phyloP scores from a whole-genome alignment of 2,113 vertebrate genomes.

The Oncorhynchus mykiss region DNA sequence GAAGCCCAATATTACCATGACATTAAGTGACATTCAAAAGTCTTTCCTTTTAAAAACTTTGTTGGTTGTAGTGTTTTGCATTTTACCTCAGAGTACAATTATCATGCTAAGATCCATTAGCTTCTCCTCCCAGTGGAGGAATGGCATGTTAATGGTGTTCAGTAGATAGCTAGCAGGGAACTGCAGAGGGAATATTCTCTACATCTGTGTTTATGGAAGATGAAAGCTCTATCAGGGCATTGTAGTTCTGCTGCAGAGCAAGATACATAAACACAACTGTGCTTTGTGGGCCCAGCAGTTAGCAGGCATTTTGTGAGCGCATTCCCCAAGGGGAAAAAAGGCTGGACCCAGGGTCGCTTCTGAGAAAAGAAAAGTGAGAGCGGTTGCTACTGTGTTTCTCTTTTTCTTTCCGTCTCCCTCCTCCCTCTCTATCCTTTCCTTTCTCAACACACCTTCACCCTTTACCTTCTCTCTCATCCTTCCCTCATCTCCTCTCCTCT shows the following conservation, averaged over 20 bases:
- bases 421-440: slow-evolving; percentile 15
- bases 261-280: slow-evolving; percentile 53
- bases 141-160: too few species aligned
- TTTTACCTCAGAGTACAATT: slow-evolving; percentile 22
- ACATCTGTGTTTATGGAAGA: slow-evolving; percentile 58
- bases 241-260: slow-evolving; percentile 36
- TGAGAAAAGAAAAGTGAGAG: slow-evolving; percentile 31
- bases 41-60: neutral
- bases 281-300: slow-evolving; percentile 56
- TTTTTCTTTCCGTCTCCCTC: slow-evolving; percentile 8
- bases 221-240: slow-evolving; percentile 46
- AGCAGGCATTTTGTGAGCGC: slow-evolving; percentile 54
- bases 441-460: slow-evolving; percentile 1
- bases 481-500: slow-evolving; percentile 6
- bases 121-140: slow-evolving; percentile 38
- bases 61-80: neutral
- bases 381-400: slow-evolving; percentile 43
- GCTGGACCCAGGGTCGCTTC: slow-evolving; percentile 21
- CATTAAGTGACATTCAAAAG: neutral
- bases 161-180: too few species aligned
- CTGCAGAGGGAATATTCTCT: neutral
- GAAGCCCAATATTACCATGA: neutral
- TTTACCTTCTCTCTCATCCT: neutral
- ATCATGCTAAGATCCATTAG: slow-evolving; percentile 32
- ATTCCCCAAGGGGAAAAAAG: slow-evolving; percentile 51